phyloP scores from a whole-genome alignment of 2,113 vertebrate genomes.

The Anhinga anhinga region DNA sequence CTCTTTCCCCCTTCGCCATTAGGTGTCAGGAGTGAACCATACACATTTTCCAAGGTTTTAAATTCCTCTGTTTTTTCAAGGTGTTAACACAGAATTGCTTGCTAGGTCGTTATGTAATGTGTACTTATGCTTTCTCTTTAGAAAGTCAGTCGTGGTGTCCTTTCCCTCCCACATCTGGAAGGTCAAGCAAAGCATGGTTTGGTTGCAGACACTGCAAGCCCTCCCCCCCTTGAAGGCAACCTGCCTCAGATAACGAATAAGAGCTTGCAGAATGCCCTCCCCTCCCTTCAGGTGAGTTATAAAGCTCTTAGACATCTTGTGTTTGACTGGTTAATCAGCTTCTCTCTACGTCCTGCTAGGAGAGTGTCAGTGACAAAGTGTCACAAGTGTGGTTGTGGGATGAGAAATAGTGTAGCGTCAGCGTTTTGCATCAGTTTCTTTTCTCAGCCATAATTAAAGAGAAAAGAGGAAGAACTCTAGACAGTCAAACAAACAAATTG shows the following conservation, averaged over 20 bases:
- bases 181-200: constrained; percentile 78
- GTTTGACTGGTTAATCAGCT: background rate
- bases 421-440: background rate
- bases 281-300: constrained; percentile 72
- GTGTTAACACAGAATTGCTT: background rate
- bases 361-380: background rate
- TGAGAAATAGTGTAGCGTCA: background rate
- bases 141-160: constrained; percentile 73
- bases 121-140: constrained; percentile 50
- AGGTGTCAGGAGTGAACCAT: background rate
- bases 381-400: background rate
- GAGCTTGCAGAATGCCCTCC: constrained; percentile 69
- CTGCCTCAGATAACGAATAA: constrained; percentile 81
- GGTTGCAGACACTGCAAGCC: constrained; percentile 73
- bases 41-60: background rate
- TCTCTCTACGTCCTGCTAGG: background rate
- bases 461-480: background rate
- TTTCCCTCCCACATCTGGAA: constrained; percentile 81
- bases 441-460: background rate
- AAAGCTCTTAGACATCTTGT: background rate
- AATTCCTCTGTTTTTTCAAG: background rate
- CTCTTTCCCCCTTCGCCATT: background rate
- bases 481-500: background rate
- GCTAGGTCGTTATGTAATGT: background rate
- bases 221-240: constrained; percentile 73